Evolutionary conservation across 2,797 vertebrate species (phyloP), one percentile per base, ranked within the genome.

Genomic region (Champsocephalus esox): DNA sequence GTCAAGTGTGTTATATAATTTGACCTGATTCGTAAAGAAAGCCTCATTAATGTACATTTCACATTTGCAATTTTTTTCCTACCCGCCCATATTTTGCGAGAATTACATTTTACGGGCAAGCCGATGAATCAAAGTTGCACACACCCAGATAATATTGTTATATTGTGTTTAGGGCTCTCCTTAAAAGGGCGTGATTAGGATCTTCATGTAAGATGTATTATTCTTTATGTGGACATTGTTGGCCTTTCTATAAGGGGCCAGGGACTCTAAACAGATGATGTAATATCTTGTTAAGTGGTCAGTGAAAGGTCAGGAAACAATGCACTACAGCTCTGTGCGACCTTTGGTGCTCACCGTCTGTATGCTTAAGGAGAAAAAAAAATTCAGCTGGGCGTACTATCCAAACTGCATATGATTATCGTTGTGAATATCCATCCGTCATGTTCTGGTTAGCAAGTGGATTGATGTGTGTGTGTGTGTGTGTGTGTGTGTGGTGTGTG

Each of bases 241-340:
- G 4, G 55, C n/a, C 28, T 19, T 3, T 45, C 12, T 17, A 17
- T 41, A 7, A 69, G 21, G 19, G 48, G 44, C 41, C 24, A 50
- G n/a, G 12, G 41, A 62, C 67, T 68, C 1, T 7, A 46, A 66
- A 56, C 24, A 45, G 67, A 74, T 84, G 72, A 81, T 66, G 66
- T 72, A 76, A 89, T 79, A 17, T 44, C 52, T 12, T 66, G 52
- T 69, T 68, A 50, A 62, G 14, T 57, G 44, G 54, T 45, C 21
- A 70, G 48, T 48, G 45, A 88, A 88, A 85, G 74, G 77, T 82
- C 72, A 85, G 12, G 49, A 45, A 45, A 64, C 34, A 74, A 46
- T 74, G 48, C 14, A 44, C 51, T 60, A 56, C 58, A 61, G 32
- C 38, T 66, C 17, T 58, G 51, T 21, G 32, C 63, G 69, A 76